Percentiles rank a stretch among this genome's conserved stretches.
Conservation (phyloP, 2,888 invertebrate genomes). For the Anagyrus pseudococci region DNA sequence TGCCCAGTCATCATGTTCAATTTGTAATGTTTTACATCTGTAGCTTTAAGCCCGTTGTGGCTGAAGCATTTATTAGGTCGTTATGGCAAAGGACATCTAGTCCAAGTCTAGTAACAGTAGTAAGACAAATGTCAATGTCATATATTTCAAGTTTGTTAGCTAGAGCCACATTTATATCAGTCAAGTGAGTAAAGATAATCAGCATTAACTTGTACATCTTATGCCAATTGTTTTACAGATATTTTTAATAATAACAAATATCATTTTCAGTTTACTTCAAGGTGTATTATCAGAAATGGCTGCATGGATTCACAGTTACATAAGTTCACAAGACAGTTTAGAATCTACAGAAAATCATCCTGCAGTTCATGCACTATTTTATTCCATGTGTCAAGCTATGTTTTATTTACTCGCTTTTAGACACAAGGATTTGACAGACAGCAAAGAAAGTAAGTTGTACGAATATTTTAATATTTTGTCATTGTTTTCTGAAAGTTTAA, state of each 20-base stretch:
- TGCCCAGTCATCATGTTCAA: conserved; percentile 82
- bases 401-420: conserved; percentile 93
- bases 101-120: conserved; percentile 69
- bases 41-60: conserved; percentile 68
- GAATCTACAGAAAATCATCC: conserved; percentile 67
- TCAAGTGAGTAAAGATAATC: conserved; percentile 64
- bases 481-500: not conserved
- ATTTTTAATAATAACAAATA: not conserved
- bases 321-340: conserved; percentile 70
- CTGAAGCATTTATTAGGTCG: conserved; percentile 73
- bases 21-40: conserved; percentile 78
- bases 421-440: conserved; percentile 80
- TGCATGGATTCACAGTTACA: conserved; percentile 86
- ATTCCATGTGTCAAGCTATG: conserved; percentile 88
- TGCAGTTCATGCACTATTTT: conserved; percentile 86
- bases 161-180: conserved; percentile 70
- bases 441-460: conserved; percentile 74
- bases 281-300: conserved; percentile 73
- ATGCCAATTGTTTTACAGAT: not conserved
- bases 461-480: conserved; percentile 8
- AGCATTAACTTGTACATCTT: not conserved
- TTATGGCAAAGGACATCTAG: conserved; percentile 78
- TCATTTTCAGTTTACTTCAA: conserved; percentile 65
- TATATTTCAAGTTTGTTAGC: conserved; percentile 80
- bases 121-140: conserved; percentile 74